Evolutionary conservation across 2,797 vertebrate genomes (phyloP).

Genomic region (Pangasius larnaudii): DNA sequence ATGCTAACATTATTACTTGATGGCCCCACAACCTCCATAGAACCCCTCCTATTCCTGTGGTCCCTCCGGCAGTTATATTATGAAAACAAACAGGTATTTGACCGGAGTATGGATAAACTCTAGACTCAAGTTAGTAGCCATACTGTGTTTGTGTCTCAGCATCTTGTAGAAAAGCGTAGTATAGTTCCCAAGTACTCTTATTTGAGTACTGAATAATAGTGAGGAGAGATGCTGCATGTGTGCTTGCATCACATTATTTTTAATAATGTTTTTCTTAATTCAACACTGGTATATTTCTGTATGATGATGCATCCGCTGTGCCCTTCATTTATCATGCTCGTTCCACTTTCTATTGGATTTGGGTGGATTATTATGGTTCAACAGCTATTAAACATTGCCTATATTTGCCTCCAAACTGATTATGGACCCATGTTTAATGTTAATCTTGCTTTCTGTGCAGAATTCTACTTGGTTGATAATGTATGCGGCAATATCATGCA

Average conservation of each 20-base stretch:
- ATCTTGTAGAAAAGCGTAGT: neutral
- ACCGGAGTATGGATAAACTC: neutral
- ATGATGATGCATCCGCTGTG: constrained; percentile 37
- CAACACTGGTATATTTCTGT: neutral
- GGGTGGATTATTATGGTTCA: constrained; percentile 72
- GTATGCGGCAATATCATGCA: constrained; percentile 71
- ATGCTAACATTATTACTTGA: neutral
- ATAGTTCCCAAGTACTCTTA: neutral
- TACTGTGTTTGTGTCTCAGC: neutral
- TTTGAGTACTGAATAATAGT: constrained; percentile 17
- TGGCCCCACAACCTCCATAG: neutral
- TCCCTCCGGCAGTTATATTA: neutral
- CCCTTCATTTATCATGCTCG: constrained; percentile 60
- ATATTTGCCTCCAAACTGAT: constrained; percentile 45
- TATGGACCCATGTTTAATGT: constrained; percentile 47
- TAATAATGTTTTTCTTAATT: constrained; percentile 1
- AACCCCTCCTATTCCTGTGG: no score
- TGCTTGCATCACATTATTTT: constrained; percentile 27
- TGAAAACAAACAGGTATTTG: neutral
- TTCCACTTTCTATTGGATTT: constrained; percentile 73
- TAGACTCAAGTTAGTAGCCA: neutral
- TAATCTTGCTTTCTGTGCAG: constrained; percentile 36
- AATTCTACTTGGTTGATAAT: constrained; percentile 65
- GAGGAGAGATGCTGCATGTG: constrained; percentile 43
- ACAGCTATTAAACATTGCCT: constrained; percentile 68